Conservation (phyloP, 2,888 invertebrate species). For the Patella ulyssiponensis region DNA sequence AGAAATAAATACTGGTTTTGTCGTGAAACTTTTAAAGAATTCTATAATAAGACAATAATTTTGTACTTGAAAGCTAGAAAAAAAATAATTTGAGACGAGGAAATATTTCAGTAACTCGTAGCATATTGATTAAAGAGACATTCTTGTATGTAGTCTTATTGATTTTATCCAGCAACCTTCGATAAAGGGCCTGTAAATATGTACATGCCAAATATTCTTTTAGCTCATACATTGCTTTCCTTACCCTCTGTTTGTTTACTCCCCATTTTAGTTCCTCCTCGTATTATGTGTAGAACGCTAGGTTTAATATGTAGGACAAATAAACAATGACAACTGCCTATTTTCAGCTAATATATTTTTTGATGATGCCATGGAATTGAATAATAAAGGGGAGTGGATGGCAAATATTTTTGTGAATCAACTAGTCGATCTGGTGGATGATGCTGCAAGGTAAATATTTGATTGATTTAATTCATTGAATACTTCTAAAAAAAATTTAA, state of each 20-base stretch:
- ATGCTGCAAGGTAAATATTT: conserved; percentile 58
- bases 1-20: no score
- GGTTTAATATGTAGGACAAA: neutral
- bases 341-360: conserved; percentile 84
- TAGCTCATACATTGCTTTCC: conserved; percentile 3
- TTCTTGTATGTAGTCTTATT: neutral
- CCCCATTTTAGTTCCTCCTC: neutral
- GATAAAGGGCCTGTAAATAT: neutral
- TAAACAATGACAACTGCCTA: neutral
- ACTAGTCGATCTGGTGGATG: conserved; percentile 57
- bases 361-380: conserved; percentile 86
- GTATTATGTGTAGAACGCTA: neutral
- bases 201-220: neutral
- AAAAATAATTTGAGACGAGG: no score
- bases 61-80: no score
- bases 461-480: no score
- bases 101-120: no score
- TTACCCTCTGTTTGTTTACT: neutral
- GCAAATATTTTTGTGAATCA: conserved; percentile 61
- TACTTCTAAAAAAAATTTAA: no score
- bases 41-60: no score
- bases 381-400: conserved; percentile 50
- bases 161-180: neutral
- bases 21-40: no score
- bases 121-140: no score